Conservation (phyloP, 2,113 vertebrate species). For the Apteryx owenii region DNA sequence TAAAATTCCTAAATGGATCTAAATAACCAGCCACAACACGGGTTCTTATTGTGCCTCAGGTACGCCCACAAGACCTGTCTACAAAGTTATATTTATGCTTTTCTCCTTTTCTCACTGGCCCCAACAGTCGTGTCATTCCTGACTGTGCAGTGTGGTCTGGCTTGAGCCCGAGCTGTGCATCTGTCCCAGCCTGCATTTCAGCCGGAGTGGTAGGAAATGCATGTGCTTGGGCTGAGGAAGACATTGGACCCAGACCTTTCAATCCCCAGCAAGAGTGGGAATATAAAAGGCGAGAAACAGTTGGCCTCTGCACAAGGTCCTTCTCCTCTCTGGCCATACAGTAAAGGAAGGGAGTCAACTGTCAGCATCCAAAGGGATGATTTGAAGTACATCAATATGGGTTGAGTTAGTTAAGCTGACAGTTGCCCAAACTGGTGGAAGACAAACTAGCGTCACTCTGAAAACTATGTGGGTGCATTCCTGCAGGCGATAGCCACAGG, state of each 20-base stretch:
- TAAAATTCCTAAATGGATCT: neutral
- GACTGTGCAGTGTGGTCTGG: neutral
- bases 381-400: neutral
- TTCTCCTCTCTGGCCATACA: neutral
- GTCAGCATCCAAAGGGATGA: neutral
- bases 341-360: neutral
- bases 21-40: neutral
- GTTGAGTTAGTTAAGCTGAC: neutral
- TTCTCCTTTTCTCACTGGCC: neutral
- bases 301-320: neutral
- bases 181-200: neutral
- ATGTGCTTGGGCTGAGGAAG: neutral
- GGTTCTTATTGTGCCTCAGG: neutral
- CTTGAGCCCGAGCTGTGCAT: neutral
- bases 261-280: neutral
- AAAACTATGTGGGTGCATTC: neutral
- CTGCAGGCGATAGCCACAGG: neutral
- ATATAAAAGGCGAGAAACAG: neutral
- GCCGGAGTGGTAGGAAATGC: neutral
- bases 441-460: neutral
- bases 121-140: neutral
- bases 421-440: neutral
- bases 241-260: neutral
- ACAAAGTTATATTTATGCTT: neutral
- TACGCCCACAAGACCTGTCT: neutral